These are phyloP conservation scores for Scyliorhinus canicula DNA, from an alignment of 2,797 vertebrate genomes.

Conservation along the genomic window DNA sequence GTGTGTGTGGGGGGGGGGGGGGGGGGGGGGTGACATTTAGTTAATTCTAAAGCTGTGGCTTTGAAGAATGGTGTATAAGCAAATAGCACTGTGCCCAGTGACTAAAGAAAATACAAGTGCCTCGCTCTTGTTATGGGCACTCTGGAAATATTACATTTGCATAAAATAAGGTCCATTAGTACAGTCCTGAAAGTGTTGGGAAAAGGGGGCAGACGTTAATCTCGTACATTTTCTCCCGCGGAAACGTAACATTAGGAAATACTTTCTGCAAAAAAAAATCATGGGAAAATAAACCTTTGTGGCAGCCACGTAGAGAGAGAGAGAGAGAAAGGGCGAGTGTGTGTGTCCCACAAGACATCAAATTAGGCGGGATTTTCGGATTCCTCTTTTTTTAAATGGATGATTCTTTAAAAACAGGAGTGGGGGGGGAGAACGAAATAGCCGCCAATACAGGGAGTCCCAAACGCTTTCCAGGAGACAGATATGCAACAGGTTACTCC, in stretches of 20 bases:
- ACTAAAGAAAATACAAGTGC: neutral
- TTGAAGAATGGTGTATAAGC: neutral
- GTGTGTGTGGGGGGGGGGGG: too few relatives aligned
- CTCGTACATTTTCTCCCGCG: neutral
- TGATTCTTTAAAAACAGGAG: neutral
- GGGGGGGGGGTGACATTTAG: neutral
- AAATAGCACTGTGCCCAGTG: neutral
- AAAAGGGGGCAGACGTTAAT: neutral
- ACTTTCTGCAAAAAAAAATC: neutral
- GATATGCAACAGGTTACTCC: neutral
- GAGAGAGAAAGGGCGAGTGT: neutral
- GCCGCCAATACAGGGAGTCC: neutral
- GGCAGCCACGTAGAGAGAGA: conserved; percentile 22
- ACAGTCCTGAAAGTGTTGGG: conserved; percentile 20
- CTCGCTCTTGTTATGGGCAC: neutral
- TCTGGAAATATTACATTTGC: neutral
- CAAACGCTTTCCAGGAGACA: neutral
- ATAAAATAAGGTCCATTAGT: conserved; percentile 29
- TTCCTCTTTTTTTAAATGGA: conserved; percentile 25
- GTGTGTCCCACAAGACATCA: conserved; percentile 36
- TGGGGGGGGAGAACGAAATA: too few relatives aligned
- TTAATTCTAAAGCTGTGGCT: neutral
- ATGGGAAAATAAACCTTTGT: neutral
- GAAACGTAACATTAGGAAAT: neutral
- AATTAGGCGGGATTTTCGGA: conserved; percentile 39